These are phyloP conservation scores for Polypterus bichir DNA, from an alignment of 2,113 vertebrate genomes.

Conservation along the genomic window DNA sequence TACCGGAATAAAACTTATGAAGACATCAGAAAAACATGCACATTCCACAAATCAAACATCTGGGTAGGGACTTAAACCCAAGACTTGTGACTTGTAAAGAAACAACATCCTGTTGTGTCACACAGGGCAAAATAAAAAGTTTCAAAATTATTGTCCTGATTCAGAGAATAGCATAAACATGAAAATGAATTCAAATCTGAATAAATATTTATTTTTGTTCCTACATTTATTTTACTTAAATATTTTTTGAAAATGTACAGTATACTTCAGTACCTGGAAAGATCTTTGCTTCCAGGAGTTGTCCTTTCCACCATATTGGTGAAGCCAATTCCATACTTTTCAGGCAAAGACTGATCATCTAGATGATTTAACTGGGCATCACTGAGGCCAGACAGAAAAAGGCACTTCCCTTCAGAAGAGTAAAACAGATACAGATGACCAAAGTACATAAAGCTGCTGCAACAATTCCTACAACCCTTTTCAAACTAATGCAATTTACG, in stretches of 20 bases:
- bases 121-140: neutral
- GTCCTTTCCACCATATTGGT: slow-evolving; percentile 96
- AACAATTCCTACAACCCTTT: too few species aligned
- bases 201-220: neutral
- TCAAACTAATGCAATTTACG: too few species aligned
- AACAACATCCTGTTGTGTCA: too few species aligned
- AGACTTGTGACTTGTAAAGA: too few species aligned
- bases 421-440: neutral
- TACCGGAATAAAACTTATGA: too few species aligned
- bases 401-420: slow-evolving; percentile 79
- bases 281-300: slow-evolving; percentile 94
- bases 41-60: too few species aligned
- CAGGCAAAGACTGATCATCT: slow-evolving; percentile 73
- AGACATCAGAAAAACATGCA: too few species aligned
- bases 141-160: neutral
- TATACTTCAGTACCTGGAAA: slow-evolving; percentile 57
- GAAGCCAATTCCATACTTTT: slow-evolving; percentile 91
- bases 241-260: too few species aligned
- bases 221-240: neutral
- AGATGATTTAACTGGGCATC: slow-evolving; percentile 81
- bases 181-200: neutral
- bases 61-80: too few species aligned
- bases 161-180: neutral
- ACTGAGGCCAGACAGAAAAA: slow-evolving; percentile 90
- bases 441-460: too few species aligned